phyloP scores from a whole-genome alignment of 2,888 invertebrate species.

The Subacronicta megacephala region DNA sequence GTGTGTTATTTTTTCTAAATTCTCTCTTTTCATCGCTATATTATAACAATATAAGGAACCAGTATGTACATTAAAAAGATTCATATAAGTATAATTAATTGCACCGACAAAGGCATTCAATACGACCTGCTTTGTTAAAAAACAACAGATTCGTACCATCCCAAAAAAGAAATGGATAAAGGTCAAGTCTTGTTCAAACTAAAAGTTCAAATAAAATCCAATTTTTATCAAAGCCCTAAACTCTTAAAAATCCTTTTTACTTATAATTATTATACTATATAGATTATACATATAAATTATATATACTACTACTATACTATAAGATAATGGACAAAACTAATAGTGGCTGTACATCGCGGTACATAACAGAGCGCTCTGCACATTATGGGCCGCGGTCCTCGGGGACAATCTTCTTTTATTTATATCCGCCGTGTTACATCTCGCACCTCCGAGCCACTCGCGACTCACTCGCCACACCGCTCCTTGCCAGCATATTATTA shows the following conservation, averaged over 20 bases:
- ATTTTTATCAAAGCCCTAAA: no score
- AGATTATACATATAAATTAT: no score
- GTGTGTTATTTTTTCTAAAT: no score
- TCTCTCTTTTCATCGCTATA: no score
- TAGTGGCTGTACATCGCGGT: conserved; percentile 13
- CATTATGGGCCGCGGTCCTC: conserved; percentile 77
- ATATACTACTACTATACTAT: no score
- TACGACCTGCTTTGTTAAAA: not conserved
- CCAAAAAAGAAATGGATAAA: not conserved
- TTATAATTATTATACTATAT: no score
- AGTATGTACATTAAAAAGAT: not conserved
- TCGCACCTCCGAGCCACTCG: conserved; percentile 69
- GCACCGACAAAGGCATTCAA: no score
- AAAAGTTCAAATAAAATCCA: no score
- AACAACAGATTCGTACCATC: not conserved
- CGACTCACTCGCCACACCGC: conserved; percentile 51
- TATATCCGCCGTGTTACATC: conserved; percentile 80
- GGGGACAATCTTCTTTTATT: conserved; percentile 85
- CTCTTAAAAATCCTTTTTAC: no score
- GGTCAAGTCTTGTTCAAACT: no score
- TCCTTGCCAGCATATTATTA: conserved; percentile 43
- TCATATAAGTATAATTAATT: not conserved
- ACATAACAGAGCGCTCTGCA: conserved; percentile 59
- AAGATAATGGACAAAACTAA: not conserved
- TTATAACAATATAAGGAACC: no score